phyloP scores from a whole-genome alignment of 2,113 vertebrate species.

The Leucosticte australis region DNA sequence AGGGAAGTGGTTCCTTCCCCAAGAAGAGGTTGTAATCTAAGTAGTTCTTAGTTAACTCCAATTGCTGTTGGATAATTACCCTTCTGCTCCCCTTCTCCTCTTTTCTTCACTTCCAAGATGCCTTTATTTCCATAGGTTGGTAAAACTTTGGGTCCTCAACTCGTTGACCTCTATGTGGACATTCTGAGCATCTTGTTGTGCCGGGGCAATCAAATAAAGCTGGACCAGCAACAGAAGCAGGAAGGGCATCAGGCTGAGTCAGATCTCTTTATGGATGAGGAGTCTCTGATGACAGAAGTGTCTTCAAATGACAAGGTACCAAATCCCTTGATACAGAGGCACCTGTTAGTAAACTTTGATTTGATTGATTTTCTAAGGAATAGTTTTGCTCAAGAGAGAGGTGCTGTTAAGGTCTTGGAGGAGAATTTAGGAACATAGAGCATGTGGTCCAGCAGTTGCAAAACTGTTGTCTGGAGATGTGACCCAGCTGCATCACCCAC shows the following conservation, averaged over 20 bases:
- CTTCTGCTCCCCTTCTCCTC: not conserved
- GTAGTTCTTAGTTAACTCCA: not conserved
- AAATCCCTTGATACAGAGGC: not conserved
- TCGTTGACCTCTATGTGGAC: conserved; percentile 73
- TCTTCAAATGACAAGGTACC: conserved; percentile 69
- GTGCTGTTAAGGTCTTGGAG: not conserved
- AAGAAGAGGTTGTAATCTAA: not conserved
- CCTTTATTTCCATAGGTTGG: conserved; percentile 70
- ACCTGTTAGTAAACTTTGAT: not conserved
- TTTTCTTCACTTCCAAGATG: not conserved
- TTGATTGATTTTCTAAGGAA: not conserved
- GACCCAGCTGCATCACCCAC: not conserved
- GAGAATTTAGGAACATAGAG: not conserved
- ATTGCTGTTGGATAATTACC: not conserved
- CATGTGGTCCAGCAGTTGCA: not conserved
- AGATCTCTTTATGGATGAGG: conserved; percentile 77
- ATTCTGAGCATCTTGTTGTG: conserved; percentile 75
- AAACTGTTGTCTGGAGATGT: not conserved
- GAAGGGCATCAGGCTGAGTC: conserved; percentile 42
- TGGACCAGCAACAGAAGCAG: not conserved
- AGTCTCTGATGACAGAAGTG: conserved; percentile 47
- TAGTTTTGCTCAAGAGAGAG: not conserved
- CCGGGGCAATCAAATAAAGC: conserved; percentile 55
- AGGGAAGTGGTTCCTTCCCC: not conserved
- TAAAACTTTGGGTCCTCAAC: conserved; percentile 58